Evolutionary conservation across 1,140 invertebrate genomes (phyloP).

Genomic region (Venturia canescens): DNA sequence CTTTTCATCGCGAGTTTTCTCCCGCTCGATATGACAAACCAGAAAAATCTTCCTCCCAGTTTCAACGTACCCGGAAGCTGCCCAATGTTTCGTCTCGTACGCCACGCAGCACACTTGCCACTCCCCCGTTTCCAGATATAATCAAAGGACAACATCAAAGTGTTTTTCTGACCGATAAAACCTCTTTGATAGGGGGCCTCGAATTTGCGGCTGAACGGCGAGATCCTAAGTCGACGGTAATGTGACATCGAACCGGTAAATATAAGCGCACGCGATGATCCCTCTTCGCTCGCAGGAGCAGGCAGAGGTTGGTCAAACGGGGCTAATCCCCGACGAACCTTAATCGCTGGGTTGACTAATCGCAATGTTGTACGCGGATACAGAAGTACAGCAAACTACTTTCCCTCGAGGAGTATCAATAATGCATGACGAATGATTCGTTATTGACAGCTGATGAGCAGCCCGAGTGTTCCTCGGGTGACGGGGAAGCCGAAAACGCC

Average conservation of each 20-base stretch:
- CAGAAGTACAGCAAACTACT: not conserved
- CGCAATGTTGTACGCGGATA: not conserved
- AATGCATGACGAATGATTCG: not conserved
- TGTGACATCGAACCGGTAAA: slow-evolving; percentile 66
- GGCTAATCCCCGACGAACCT: slow-evolving; percentile 34
- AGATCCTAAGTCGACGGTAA: slow-evolving; percentile 67
- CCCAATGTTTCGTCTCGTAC: no score
- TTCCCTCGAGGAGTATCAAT: not conserved
- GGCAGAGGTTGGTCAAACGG: slow-evolving; percentile 12
- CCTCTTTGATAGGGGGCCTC: slow-evolving; percentile 39
- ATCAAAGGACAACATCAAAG: not conserved
- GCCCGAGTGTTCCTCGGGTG: no score
- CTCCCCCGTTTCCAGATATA: not conserved
- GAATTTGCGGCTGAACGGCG: slow-evolving; percentile 56
- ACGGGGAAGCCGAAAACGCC: no score
- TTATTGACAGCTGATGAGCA: not conserved
- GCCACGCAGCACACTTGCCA: no score
- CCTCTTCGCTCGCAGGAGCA: not conserved
- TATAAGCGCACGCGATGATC: slow-evolving; percentile 59
- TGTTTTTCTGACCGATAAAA: slow-evolving; percentile 19
- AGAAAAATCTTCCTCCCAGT: no score
- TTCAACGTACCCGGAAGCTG: no score
- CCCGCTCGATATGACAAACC: no score
- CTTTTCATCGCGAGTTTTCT: no score
- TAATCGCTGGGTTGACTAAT: not conserved